Base-by-base conservation (phyloP, 1,140 invertebrate species). In the Chrysomallon squamiferum region DNA sequence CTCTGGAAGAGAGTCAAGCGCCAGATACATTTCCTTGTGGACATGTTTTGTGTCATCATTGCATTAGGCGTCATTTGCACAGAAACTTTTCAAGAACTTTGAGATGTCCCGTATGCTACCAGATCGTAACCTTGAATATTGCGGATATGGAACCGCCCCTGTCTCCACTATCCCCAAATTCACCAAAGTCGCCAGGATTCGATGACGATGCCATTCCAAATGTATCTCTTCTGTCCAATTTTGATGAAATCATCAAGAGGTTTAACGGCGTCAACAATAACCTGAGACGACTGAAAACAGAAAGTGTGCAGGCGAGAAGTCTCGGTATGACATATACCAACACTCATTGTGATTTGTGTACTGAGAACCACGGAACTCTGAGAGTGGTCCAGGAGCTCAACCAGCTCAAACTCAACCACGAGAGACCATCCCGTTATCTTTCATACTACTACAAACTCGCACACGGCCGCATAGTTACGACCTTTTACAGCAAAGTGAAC, bases 21-120 rank as follows among this genome's bases (percentile, higher is more conserved):
- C 80, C 80, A 22, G 80, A 82, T 59, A 81, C 76, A 3, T 82
- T 82, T 57, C 77, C 80, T 20, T 82, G 80, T 59, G 79, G 79
- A 15, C 80, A 82, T 65, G 74, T 81, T 22, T 69, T 82, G 30
- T 82, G 80, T 70, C 80, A 82, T 66, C 74, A 76, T 47, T 82
- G 80, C 54, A 65, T 82, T 7, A 66, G 80, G 5, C 72, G 72
- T 32, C 65, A 75, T 45, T 67, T 82, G 60, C 66, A 72, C 1
- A 38, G 56, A 13, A 61, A 58, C 22, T 57, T 71, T 32, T 50
- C 54, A 11, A 43, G 62, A 9, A 54, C 58, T 18, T 59, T 69
- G 38, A 47, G 57, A 4, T 74, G 76, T 58, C 78, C 78, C 11
- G 58, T 80, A 4, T 80, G 78, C n/a, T 59, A 61, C 35, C 27